Evolutionary conservation across 2,797 vertebrate species (phyloP).

Genomic region (Bradypodion ventrale): DNA sequence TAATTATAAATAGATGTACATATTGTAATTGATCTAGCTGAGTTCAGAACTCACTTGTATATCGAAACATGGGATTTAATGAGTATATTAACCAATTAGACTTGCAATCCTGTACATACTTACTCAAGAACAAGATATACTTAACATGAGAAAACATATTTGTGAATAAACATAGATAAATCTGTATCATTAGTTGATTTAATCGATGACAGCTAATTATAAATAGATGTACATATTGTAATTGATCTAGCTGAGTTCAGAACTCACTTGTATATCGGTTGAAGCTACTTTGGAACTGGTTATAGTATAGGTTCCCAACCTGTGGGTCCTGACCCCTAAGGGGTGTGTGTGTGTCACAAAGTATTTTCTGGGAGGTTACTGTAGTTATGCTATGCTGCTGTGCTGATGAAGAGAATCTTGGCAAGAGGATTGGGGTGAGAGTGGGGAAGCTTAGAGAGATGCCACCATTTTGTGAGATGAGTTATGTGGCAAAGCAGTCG

Average conservation of each 20-base stretch:
- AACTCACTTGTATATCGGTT: neutral
- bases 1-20: neutral
- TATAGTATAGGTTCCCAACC: too few species aligned
- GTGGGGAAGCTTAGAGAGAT: too few species aligned
- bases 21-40: neutral
- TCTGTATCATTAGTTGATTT: neutral
- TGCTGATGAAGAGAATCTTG: too few species aligned
- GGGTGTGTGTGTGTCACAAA: too few species aligned
- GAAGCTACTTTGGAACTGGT: neutral
- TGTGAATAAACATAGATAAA: neutral
- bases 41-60: neutral
- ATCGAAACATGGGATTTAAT: too few species aligned
- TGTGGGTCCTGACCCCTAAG: too few species aligned
- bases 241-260: neutral
- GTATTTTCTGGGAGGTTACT: too few species aligned
- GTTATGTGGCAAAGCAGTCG: too few species aligned
- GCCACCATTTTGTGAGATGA: too few species aligned
- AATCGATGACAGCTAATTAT: neutral
- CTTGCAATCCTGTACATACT: neutral
- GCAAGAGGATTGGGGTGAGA: neutral
- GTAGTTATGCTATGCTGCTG: too few species aligned
- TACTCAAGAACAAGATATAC: neutral
- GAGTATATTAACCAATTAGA: neutral
- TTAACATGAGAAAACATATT: neutral
- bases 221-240: neutral